Evolutionary conservation across 2,797 vertebrate genomes (phyloP).

Genomic region (Danio aesculapii): DNA sequence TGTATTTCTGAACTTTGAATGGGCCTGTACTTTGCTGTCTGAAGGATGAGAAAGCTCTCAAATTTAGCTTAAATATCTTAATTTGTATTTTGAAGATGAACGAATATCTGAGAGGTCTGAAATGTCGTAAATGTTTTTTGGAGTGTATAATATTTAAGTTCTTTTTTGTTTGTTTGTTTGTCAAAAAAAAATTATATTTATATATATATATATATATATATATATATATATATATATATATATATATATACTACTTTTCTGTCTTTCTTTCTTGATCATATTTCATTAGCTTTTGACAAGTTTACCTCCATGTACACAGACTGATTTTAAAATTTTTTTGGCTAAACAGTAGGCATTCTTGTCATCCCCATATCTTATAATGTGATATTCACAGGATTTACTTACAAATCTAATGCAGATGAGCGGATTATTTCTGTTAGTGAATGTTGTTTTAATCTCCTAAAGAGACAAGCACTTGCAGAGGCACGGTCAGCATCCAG

Average conservation of each 20-base stretch:
- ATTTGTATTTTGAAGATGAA: too few species aligned
- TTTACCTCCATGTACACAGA: neutral
- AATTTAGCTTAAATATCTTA: too few species aligned
- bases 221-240: too few species aligned
- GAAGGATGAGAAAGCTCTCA: too few species aligned
- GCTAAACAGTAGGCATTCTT: neutral
- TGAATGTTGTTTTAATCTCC: constrained; percentile 23
- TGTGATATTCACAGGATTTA: constrained; percentile 41
- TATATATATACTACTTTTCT: too few species aligned
- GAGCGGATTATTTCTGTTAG: constrained; percentile 21
- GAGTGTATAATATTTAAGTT: neutral
- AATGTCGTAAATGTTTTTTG: too few species aligned
- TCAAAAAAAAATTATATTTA: too few species aligned
- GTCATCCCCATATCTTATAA: neutral
- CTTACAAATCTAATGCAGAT: neutral
- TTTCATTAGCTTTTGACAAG: neutral
- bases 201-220: too few species aligned
- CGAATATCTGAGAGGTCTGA: too few species aligned
- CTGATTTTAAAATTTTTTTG: neutral
- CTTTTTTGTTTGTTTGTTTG: neutral
- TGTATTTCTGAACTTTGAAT: too few species aligned
- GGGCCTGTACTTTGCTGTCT: too few species aligned
- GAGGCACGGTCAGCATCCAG: constrained; percentile 10
- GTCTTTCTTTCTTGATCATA: too few species aligned
- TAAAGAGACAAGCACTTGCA: constrained; percentile 6